Percentiles rank a stretch among this genome's conserved stretches.
These are phyloP conservation scores for Amblyraja radiata DNA, from an alignment of 2,797 vertebrate species.

Conservation along the genomic window DNA sequence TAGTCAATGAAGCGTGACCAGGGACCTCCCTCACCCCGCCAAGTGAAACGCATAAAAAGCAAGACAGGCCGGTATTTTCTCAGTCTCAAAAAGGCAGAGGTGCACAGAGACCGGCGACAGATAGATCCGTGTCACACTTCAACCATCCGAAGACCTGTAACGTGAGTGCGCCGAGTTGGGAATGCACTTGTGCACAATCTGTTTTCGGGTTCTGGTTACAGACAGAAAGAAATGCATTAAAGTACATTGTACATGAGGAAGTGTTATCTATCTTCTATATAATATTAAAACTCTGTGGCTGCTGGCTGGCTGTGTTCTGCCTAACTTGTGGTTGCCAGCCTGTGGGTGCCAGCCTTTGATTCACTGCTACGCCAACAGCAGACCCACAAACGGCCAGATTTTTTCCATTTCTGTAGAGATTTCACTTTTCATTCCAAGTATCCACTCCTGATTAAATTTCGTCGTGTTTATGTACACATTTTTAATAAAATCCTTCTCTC, in stretches of 20 bases:
- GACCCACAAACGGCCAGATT: too few species aligned
- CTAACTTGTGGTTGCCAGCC: too few species aligned
- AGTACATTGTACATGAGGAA: background rate
- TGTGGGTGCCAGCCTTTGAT: too few species aligned
- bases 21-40: conserved; percentile 40
- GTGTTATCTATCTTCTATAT: too few species aligned
- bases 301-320: too few species aligned
- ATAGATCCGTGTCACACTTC: background rate
- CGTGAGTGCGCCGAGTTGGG: conserved; percentile 49
- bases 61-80: conserved; percentile 37
- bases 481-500: too few species aligned
- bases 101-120: background rate
- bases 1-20: conserved; percentile 44
- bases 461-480: too few species aligned
- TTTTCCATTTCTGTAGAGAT: too few species aligned
- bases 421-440: too few species aligned
- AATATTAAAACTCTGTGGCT: too few species aligned
- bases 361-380: too few species aligned
- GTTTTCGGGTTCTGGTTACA: background rate
- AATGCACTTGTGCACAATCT: background rate
- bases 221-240: background rate
- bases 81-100: conserved; percentile 40
- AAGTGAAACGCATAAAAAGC: conserved; percentile 54
- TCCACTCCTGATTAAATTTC: too few species aligned
- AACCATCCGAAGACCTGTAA: conserved; percentile 42